Percentiles rank a stretch among this genome's conserved stretches.
phyloP scores from a whole-genome alignment of 2,797 vertebrate genomes.

The Sebastes itinus region DNA sequence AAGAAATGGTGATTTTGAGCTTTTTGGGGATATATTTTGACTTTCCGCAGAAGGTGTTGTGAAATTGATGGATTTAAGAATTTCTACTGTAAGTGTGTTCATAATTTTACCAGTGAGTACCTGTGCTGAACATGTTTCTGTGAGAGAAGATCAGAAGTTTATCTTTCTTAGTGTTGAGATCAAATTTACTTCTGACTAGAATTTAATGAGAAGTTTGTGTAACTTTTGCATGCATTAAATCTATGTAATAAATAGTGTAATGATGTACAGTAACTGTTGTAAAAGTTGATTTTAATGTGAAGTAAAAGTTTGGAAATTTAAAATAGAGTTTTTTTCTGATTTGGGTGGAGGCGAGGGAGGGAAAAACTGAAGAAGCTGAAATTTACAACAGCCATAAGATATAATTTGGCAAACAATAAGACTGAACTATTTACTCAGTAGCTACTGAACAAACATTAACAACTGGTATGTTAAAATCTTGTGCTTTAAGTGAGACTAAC shows the following conservation, averaged over 20 bases:
- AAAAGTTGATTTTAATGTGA: constrained; percentile 9
- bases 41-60: constrained; percentile 44
- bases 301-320: constrained; percentile 28
- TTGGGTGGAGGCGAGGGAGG: not conserved
- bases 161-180: not conserved
- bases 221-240: constrained; percentile 21
- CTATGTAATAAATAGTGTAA: not conserved
- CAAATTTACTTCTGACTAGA: not conserved
- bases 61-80: constrained; percentile 63
- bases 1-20: constrained; percentile 28
- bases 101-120: constrained; percentile 60
- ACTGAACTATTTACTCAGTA: constrained; percentile 30
- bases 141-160: constrained; percentile 16
- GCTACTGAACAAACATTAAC: constrained; percentile 27
- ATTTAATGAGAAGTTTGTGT: not conserved
- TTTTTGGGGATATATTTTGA: constrained; percentile 59
- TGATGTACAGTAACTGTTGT: not conserved
- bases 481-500: constrained; percentile 8
- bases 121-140: constrained; percentile 26
- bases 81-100: constrained; percentile 61
- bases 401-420: constrained; percentile 20
- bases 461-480: constrained; percentile 21
- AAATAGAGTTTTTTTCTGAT: not conserved
- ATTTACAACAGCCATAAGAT: constrained; percentile 22
- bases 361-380: not conserved